Conservation (phyloP, 2,888 invertebrate species). For the Lepidocyrtoides sp. region DNA sequence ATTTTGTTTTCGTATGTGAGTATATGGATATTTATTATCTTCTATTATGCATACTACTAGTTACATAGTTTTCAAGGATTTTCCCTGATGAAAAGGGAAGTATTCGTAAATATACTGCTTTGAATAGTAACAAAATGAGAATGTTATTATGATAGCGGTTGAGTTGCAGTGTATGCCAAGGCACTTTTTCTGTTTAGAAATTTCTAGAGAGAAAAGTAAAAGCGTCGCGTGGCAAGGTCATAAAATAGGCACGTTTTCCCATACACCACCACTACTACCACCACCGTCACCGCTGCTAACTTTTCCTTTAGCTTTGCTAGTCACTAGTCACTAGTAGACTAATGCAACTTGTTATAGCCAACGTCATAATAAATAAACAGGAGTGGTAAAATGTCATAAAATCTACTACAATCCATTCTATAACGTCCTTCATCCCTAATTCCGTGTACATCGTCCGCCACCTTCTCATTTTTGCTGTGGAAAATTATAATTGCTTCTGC, state of each 20-base stretch:
- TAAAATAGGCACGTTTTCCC: constrained; percentile 74
- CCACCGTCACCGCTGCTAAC: too few species aligned
- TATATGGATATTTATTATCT: constrained; percentile 26
- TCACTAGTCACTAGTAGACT: neutral
- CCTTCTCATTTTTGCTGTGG: constrained; percentile 10
- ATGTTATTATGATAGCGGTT: neutral
- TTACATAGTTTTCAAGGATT: constrained; percentile 19
- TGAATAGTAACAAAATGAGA: neutral
- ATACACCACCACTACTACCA: neutral
- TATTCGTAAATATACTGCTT: neutral
- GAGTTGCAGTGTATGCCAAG: neutral
- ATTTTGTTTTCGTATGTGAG: constrained; percentile 28
- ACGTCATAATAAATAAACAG: constrained; percentile 20
- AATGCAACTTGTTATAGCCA: neutral
- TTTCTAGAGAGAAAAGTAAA: constrained; percentile 47
- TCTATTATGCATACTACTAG: constrained; percentile 9
- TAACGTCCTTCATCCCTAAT: neutral
- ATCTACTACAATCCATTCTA: constrained; percentile 3
- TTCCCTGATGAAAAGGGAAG: constrained; percentile 19
- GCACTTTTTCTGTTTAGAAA: too few species aligned
- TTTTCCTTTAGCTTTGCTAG: neutral
- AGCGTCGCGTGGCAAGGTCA: constrained; percentile 77
- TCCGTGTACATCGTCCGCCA: neutral
- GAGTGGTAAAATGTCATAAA: constrained; percentile 44
- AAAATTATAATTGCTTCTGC: constrained; percentile 30